phyloP scores from a whole-genome alignment of 64 coral and sea anemone genomes.

The Pocillopora verrucosa region DNA sequence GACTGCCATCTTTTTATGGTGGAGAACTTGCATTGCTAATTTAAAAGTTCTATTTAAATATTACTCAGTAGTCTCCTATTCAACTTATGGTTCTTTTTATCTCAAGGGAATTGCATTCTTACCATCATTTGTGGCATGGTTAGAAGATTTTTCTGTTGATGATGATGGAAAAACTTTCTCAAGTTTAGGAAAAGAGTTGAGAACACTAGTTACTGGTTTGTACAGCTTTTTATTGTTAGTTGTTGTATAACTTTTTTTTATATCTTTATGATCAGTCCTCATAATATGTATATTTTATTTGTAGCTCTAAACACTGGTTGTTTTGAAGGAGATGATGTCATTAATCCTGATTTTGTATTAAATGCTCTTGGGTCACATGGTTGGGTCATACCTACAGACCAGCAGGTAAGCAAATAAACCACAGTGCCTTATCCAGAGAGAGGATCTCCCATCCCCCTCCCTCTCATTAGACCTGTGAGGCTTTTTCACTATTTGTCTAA shows the following conservation, averaged over 20 bases:
- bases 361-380: conserved; percentile 71
- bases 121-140: conserved; percentile 75
- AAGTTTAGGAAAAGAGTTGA: conserved; percentile 58
- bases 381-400: conserved; percentile 86
- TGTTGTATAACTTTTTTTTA: neutral
- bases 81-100: neutral
- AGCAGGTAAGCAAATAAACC: conserved; percentile 58
- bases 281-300: neutral
- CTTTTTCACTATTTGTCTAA: too few relatives aligned
- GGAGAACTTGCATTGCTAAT: too few relatives aligned
- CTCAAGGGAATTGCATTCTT: conserved; percentile 78
- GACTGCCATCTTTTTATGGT: too few relatives aligned
- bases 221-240: neutral
- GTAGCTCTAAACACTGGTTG: conserved; percentile 55
- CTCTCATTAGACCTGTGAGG: too few relatives aligned
- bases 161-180: conserved; percentile 3
- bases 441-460: neutral
- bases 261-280: neutral
- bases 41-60: too few relatives aligned
- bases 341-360: conserved; percentile 67
- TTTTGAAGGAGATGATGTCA: conserved; percentile 27
- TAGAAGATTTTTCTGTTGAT: conserved; percentile 43
- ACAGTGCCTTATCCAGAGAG: neutral
- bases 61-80: neutral
- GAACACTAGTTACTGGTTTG: conserved; percentile 64